Conservation (phyloP, 2,888 invertebrate species). For the Vannuccia rotundouncinata region DNA sequence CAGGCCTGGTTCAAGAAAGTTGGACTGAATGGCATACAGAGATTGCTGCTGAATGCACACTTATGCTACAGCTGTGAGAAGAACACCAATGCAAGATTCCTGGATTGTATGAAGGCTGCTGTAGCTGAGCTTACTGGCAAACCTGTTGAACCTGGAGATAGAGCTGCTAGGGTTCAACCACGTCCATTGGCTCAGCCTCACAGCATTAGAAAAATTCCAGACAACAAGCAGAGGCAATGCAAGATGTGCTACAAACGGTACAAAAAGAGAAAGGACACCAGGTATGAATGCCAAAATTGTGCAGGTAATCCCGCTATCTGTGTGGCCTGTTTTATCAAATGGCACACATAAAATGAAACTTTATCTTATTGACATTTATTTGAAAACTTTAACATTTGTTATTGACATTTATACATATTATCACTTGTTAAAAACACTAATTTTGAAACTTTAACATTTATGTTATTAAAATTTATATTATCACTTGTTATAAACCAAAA, state of each 20-base stretch:
- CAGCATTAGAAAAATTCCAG: constrained; percentile 18
- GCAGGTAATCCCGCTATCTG: constrained; percentile 20
- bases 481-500: constrained; percentile 18
- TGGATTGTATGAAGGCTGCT: constrained; percentile 22
- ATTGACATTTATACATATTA: constrained; percentile 26
- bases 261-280: constrained; percentile 13
- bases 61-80: constrained; percentile 30
- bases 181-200: constrained; percentile 7
- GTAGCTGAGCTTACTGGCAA: constrained; percentile 23
- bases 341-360: constrained; percentile 29
- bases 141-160: constrained; percentile 28
- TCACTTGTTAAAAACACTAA: constrained; percentile 23
- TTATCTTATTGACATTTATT: too few species aligned
- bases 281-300: constrained; percentile 27
- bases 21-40: constrained; percentile 31
- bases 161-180: background rate
- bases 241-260: constrained; percentile 28
- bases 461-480: constrained; percentile 20
- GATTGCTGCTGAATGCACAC: constrained; percentile 27
- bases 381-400: constrained; percentile 2
- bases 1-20: constrained; percentile 28
- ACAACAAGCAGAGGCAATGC: constrained; percentile 16
- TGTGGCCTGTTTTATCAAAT: constrained; percentile 2
- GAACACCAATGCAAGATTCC: constrained; percentile 9
- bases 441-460: constrained; percentile 8